Evolutionary conservation across 2,797 vertebrate species (phyloP), one percentile per base, ranked within the genome.

Genomic region (Muraenolepis orangiensis): DNA sequence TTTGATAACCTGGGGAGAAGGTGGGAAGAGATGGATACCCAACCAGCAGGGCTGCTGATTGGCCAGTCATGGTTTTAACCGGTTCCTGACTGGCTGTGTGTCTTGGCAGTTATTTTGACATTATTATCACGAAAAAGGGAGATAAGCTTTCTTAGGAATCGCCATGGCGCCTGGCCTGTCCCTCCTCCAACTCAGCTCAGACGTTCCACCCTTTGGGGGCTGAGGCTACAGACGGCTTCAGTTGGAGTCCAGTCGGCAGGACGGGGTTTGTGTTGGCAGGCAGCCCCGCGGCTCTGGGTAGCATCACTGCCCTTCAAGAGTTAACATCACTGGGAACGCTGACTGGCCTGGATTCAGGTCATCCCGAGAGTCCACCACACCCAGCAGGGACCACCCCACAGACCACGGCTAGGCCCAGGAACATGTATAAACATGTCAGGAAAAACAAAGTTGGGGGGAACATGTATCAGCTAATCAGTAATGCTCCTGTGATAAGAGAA

Each of bases 91-190:
- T 84, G 82, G 74, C 87, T 91, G 85, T 92, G 92, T 94, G 89
- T 94, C 91, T 93, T 92, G 89, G 90, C 92, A 90, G 89, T 91
- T 94, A 93, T 93, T 94, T 93, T 94, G 93, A 94, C 94, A 93
- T 89, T 84, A 82, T 88, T 93, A 94, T 94, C 94, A 90, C 88
- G 87, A 89, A 82, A 84, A 88, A 81, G 81, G 78, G 80, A 93
- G 93, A 94, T 94, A 94, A 94, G 92, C 91, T 89, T 92, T 92
- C 90, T 91, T 84, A 86, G 90, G 89, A 91, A 94, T 94, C 91
- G 87, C 82, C 81, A 90, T 93, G 94, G 94, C 94, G 94, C 93
- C 94, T n/a, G 85, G 82, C 81, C 80, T 89, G 92, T 92, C 92
- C 93, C 91, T 92, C 87, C 89, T 89, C 85, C 72, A 42, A 86